Evolutionary conservation across 2,113 vertebrate species (phyloP), one percentile per base, ranked within the genome.

Genomic region (Sphaerodactylus townsendi): DNA sequence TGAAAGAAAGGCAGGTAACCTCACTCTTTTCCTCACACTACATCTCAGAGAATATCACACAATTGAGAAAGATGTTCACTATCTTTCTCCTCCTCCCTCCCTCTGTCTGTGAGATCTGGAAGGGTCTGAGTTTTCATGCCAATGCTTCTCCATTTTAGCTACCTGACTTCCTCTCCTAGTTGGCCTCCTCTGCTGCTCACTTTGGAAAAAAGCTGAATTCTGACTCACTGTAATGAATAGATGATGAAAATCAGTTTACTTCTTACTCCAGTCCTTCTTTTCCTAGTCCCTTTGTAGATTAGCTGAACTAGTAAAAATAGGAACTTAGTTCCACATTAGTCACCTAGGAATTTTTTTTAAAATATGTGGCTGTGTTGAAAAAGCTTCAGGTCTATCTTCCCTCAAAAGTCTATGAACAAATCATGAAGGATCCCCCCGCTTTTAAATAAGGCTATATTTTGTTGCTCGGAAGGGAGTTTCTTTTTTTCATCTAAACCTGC

Each of bases 401-500:
- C 11, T 0, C 4, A 1, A 39, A 77, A 77, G 10, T 17, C 73
- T 53, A 33, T 59, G 50, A 59, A 59, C 25, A 62, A n/a, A 13
- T 50, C 74, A 25, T 33, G 10, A 35, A 48, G 39, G 35, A 19
- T 56, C 5, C 19, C 21, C 23, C 56, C 15, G 1, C 25, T 50
- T 48, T 82, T 46, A 65, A 82, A 46, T 39, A 59, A 83, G 44
- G 35, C 15, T 33, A 66, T 28, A n/a, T 74, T 10, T 65, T 3
- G 25, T 39, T 70, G 64, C 80, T 86, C 56, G 62, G 79, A 76
- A 90, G 85, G 65, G 81, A 76, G 70, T 68, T 66, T 56, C 19
- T 23, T 23, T 10, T 37, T 37, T 73, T 89, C 82, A 86, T 48
- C 88, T 90, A 79, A 79, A 70, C n/a, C 23, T 85, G 77, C 82